Evolutionary conservation across 2,888 invertebrate species (phyloP).

Genomic region (Brachypalpus laphriformis): DNA sequence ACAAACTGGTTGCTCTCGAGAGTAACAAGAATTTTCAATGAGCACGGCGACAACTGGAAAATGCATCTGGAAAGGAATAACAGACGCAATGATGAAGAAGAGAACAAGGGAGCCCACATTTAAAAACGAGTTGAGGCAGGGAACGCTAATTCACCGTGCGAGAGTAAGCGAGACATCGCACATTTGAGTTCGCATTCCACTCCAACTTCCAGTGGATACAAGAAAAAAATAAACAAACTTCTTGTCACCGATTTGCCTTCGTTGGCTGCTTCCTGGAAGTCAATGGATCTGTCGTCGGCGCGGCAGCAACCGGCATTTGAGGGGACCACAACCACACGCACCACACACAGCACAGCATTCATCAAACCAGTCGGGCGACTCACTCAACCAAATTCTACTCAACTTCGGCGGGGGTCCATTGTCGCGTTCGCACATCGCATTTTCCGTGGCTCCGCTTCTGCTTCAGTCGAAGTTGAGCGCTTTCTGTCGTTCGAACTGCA

Average conservation of each 20-base stretch:
- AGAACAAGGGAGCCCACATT: constrained; percentile 14
- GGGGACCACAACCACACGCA: constrained; percentile 25
- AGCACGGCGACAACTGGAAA: constrained; percentile 21
- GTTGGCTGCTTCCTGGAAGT: constrained; percentile 37
- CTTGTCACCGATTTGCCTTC: background rate
- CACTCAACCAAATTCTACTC: constrained; percentile 56
- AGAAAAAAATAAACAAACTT: constrained; percentile 51
- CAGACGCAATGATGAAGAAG: background rate
- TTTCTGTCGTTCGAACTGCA: constrained; percentile 79
- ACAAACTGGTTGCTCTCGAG: background rate
- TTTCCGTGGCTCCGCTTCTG: constrained; percentile 75
- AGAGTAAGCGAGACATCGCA: constrained; percentile 24
- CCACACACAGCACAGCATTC: constrained; percentile 16
- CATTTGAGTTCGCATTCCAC: constrained; percentile 13
- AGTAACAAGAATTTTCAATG: background rate
- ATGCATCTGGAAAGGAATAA: constrained; percentile 12
- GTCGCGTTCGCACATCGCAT: constrained; percentile 68
- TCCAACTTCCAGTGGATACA: constrained; percentile 55
- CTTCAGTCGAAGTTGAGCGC: constrained; percentile 80
- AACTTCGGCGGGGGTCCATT: constrained; percentile 45
- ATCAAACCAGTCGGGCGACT: constrained; percentile 32
- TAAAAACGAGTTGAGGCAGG: constrained; percentile 46
- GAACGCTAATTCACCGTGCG: background rate
- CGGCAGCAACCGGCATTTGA: constrained; percentile 34
- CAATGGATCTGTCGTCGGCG: background rate